Evolutionary conservation across 2,113 vertebrate species (phyloP), one percentile per base, ranked within the genome.

Genomic region (Hypocryptadius cinnamomeus): DNA sequence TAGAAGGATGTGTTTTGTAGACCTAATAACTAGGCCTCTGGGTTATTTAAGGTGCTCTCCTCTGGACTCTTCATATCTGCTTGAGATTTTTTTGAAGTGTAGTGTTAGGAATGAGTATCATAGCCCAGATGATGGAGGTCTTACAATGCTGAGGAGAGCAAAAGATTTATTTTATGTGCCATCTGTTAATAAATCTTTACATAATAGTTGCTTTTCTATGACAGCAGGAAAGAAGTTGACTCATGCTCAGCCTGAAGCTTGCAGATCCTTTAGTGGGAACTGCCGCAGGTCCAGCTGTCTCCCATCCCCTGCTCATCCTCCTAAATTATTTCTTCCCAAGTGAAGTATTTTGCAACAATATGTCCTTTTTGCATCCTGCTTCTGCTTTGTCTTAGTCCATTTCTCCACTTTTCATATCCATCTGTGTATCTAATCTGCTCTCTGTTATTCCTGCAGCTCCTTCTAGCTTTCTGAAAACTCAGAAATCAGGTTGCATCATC

Each of bases 321-420:
- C 63, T 24, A 71, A 92, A 40, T 87, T 84, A 54, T 13, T 85
- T 91, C 59, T 87, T 90, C 79, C 71, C 47, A 56, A 77, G 37
- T 87, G 40, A 91, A 93, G 40, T 89, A 61, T 92, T 93, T 94
- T 83, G 71, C 82, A 80, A 83, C 82, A 88, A 27, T 87, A 91
- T 73, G 85, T 91, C 39, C 54, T 63, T 92, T 92, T 66, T 73
- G 54, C 81, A 42, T 60, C 9, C 37, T 65, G 59, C 45, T 76
- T 69, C 6, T 54, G 70, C 59, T 87, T 87, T 94, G 15, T 77
- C 59, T 77, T 77, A 88, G 63, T 68, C 71, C 9, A 12, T 93
- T 94, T 94, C 30, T 88, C 24, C 71, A 63, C n/a, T 87, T 91
- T 85, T 47, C 35, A 22, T 72, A 87, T 73, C 59, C 68, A 50